Conservation (phyloP, 37 sponge, comb jelly and placozoan genomes). For the Geodia barretti region DNA sequence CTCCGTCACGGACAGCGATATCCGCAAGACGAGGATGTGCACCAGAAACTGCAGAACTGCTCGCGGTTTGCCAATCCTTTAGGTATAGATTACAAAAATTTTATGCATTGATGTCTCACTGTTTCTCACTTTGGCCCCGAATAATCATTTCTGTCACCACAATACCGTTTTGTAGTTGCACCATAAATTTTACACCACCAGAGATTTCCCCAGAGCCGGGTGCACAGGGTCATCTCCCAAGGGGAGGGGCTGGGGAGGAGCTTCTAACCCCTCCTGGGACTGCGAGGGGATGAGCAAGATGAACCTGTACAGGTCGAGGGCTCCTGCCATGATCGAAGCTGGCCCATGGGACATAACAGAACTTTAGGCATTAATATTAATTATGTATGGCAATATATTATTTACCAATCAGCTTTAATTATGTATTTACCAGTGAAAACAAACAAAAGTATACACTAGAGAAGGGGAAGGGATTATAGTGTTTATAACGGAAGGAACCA, state of each 20-base stretch:
- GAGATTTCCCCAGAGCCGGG: slow-evolving; percentile 51
- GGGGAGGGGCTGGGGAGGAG: slow-evolving; percentile 34
- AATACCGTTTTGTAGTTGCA: background rate
- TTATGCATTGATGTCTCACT: too few species aligned
- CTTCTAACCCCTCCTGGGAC: slow-evolving; percentile 16
- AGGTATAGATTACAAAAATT: too few species aligned
- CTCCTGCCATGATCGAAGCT: background rate
- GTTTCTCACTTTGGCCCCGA: too few species aligned
- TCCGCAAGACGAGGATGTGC: slow-evolving; percentile 98
- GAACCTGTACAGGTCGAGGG: slow-evolving; percentile 59
- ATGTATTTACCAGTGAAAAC: too few species aligned
- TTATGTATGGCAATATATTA: background rate
- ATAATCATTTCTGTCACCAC: too few species aligned
- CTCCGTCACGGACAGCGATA: slow-evolving; percentile 95
- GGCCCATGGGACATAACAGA: background rate
- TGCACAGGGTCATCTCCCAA: slow-evolving; percentile 34
- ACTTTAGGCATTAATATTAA: background rate
- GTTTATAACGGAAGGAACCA: too few species aligned
- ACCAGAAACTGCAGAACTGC: slow-evolving; percentile 95
- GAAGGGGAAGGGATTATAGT: too few species aligned
- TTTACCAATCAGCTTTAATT: background rate
- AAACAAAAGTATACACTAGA: too few species aligned
- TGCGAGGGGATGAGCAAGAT: slow-evolving; percentile 74
- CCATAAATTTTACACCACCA: background rate
- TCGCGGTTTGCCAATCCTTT: slow-evolving; percentile 89